These are phyloP conservation scores for Lytechinus variegatus DNA, from an alignment of 35 echinoderm and acorn worm genomes.

Conservation along the genomic window DNA sequence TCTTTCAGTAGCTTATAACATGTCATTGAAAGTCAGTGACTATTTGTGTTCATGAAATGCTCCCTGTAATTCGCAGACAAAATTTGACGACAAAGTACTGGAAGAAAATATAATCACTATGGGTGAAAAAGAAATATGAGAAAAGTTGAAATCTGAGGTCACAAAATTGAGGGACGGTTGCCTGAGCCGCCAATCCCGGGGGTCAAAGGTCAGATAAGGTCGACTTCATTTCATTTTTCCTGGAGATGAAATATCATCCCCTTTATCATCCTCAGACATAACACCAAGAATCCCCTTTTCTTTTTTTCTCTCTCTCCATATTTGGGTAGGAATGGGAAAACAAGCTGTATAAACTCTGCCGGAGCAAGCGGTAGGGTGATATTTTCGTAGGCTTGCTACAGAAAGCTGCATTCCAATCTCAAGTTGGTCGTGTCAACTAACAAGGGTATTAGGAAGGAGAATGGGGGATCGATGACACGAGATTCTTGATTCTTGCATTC, in stretches of 20 bases:
- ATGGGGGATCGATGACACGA: neutral
- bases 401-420: neutral
- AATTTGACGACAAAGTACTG: neutral
- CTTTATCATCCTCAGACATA: constrained; percentile 46
- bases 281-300: constrained; percentile 9
- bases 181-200: neutral
- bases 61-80: too few species aligned
- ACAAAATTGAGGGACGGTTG: neutral
- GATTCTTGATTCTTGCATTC: too few species aligned
- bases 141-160: neutral
- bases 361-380: neutral
- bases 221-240: constrained; percentile 15
- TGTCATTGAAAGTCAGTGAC: too few species aligned
- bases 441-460: neutral
- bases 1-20: too few species aligned
- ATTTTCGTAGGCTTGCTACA: neutral
- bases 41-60: too few species aligned
- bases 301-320: constrained; percentile 8
- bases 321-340: neutral
- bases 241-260: constrained; percentile 49
- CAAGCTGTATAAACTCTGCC: constrained; percentile 14
- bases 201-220: constrained; percentile 20
- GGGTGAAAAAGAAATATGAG: neutral
- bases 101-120: neutral
- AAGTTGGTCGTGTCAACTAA: neutral